Conservation (phyloP, 2,113 vertebrate species). For the Pluvianellus socialis region DNA sequence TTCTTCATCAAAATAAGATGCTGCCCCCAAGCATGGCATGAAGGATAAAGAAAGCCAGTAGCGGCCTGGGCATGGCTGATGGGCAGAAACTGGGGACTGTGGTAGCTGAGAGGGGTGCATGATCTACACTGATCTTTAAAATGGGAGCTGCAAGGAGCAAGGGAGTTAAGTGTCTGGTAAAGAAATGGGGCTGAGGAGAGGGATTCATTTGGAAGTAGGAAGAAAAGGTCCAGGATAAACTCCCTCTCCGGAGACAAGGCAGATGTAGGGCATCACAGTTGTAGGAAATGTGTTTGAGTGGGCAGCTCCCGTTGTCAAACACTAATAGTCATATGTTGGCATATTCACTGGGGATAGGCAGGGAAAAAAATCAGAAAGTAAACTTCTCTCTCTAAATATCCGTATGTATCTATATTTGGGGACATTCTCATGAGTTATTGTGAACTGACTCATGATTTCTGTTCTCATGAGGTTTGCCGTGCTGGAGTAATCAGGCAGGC, state of each 20-base stretch:
- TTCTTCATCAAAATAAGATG: not conserved
- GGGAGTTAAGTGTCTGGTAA: not conserved
- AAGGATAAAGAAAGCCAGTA: not conserved
- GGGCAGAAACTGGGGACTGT: not conserved
- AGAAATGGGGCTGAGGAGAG: not conserved
- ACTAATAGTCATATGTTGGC: conserved; percentile 3
- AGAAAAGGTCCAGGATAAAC: not conserved
- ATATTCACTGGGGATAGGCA: not conserved
- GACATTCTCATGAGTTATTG: not conserved
- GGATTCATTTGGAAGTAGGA: not conserved
- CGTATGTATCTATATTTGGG: not conserved
- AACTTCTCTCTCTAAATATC: not conserved
- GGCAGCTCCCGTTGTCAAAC: not conserved
- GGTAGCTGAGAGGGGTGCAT: not conserved
- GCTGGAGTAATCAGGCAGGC: not conserved
- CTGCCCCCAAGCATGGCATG: not conserved
- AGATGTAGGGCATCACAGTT: not conserved
- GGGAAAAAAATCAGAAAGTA: not conserved
- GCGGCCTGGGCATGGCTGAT: not conserved
- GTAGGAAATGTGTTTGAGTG: conserved; percentile 35
- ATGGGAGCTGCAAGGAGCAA: not conserved
- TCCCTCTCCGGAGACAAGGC: not conserved
- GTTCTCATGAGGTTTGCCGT: not conserved
- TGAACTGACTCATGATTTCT: not conserved
- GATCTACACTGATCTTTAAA: not conserved